Base-by-base conservation (phyloP, 2,113 vertebrate genomes). In the Cygnus buccinator region DNA sequence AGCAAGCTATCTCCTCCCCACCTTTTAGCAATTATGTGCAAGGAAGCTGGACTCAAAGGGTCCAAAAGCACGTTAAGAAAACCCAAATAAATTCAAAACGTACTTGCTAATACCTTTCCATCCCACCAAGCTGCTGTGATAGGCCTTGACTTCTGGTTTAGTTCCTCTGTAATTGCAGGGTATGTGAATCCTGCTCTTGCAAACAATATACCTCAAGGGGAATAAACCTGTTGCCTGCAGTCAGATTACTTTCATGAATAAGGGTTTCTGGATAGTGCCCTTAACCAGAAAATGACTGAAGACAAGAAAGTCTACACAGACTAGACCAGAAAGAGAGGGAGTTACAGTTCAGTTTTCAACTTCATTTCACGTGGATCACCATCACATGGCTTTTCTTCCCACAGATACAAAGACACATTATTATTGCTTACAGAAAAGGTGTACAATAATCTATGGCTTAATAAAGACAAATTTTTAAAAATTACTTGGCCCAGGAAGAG, bases 121-220 rank as follows among this genome's bases (percentile, higher is more conserved):
- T 61, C 37, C 33, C 46, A 52, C 29, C 57, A 46, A 83, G 44
- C 33, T 79, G 71, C 48, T 63, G 46, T 50, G 11, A 13, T 5
- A 43, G 61, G n/a, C 39, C 29, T 10, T 19, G 39, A 41, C 37
- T 73, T 33, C 37, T 41, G 18, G 52, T 41, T 39, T 39, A 16
- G 19, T 31, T 73, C 35, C 26, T 37, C 58, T 41, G 9, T 76
- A 67, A 82, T 59, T 76, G 70, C 37, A 54, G 46, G 31, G n/a
- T 62, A 50, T 1, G 3, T 25, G 17, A 18, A 66, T 55, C 11
- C 19, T 76, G 44, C 41, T 35, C 68, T 71, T 86, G 41, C 57
- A 84, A 35, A 43, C 16, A 50, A 39, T 26, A 26, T 0, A 61
- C 10, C 0, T 83, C 23, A 55, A 0, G 2, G 44, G 63, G 35